Base-by-base conservation (phyloP, 2,888 invertebrate species). In the Pachydiplax longipennis region DNA sequence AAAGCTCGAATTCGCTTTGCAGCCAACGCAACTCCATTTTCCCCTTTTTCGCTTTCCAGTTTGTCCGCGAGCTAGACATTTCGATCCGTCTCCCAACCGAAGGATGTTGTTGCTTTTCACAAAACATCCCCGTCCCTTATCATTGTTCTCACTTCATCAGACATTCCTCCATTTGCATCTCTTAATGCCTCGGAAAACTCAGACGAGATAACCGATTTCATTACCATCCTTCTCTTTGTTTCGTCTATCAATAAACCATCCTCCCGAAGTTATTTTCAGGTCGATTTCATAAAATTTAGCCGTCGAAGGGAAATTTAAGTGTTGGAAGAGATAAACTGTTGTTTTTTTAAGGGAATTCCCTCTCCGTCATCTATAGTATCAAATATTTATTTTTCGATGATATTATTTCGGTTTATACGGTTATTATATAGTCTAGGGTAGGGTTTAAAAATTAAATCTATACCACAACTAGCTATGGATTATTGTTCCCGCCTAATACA, bases 101-200 rank as follows among this genome's bases (percentile, higher is more conserved):
- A 31, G 25, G 13, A 73, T 73, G 73, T 73, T 73, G 73, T 73
- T 73, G 73, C 73, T 73, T 73, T 73, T 73, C 31, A 25, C 10
- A 73, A 73, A 73, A 25, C 73, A 10, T 10, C 61, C 31, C 73
- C 73, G 73, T 35, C 22, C 87, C 8, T 37, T 37, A 87, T 87
- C 87, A 87, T 87, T 87, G 87, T 87, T 37, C 87, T 37, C 87
- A 61, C 61, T 37, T 87, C 87, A 87, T 87, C 87, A 87, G 87
- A 87, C 87, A 87, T 87, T 87, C 87, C 61, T 35, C 87, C 87
- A 87, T 87, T 87, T 87, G 87, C 87, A 87, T 87, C 87, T 40
- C 87, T 37, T 37, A 61, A 61, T 61, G 5, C 35, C 61, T 61
- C 82, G 31, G 58, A 87, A 61, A 61, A 35, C 87, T 58, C 35